These are phyloP conservation scores for Onychorhynchus coronatus DNA, from an alignment of 2,113 vertebrate genomes.

Conservation along the genomic window DNA sequence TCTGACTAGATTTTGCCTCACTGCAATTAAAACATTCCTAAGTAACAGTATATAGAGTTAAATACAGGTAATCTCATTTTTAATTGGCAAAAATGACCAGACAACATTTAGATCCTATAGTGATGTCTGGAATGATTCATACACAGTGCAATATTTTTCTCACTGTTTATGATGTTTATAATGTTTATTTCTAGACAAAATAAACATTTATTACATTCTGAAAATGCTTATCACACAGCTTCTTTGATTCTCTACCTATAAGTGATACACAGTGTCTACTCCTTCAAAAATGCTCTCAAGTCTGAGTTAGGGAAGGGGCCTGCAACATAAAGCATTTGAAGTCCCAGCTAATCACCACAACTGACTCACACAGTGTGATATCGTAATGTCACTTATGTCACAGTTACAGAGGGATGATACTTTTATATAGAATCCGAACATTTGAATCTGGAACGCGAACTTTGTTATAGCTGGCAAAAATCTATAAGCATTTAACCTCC, in stretches of 20 bases:
- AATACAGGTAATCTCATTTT: neutral
- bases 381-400: neutral
- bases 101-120: neutral
- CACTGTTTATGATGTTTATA: fast-evolving
- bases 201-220: neutral
- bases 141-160: neutral
- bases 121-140: neutral
- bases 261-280: neutral
- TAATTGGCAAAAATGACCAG: neutral
- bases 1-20: neutral
- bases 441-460: neutral
- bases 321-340: neutral
- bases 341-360: neutral
- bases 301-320: neutral
- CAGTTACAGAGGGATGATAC: neutral
- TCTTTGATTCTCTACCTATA: neutral
- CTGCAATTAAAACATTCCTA: neutral
- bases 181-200: neutral
- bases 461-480: neutral
- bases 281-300: neutral
- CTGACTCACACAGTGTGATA: neutral
- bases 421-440: neutral
- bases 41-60: neutral
- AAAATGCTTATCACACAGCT: neutral
- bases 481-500: slow-evolving; percentile 6